Base-by-base conservation (phyloP, 1,140 invertebrate species). In the Pteromalus puparum region DNA sequence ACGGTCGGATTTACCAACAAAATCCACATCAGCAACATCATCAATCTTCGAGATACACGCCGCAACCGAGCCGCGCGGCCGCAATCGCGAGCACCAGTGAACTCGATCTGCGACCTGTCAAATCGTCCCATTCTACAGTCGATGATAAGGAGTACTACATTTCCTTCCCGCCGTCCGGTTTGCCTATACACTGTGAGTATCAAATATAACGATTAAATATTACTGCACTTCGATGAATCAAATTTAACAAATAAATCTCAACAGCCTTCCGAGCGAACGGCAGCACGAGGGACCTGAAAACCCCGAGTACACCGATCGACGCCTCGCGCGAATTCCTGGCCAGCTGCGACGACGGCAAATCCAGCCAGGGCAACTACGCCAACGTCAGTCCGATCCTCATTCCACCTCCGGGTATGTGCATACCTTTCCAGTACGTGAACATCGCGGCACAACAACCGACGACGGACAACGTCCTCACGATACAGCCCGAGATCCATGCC, bases 161-260 rank as follows among this genome's bases (percentile, higher is more conserved):
- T 76, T 90, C 93, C 1, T 94, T 94, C 87, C 93, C 94, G 53
- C 92, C 93, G 5, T 94, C 93, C 6, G 94, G 94, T 82, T 87
- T 93, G 82, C 92, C 94, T 9, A 87, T 93, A 74, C 88, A 92
- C 86, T 89, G 94, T 94, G 88, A 91, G 90, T 73, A 42, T 42
- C 10, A 65, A 65, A 65, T 21, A 65, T 1, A 15, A 18, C 9
- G 61, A 7, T 65, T 18, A 65, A 65, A n/a, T 5, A 34, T 65
- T 65, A 65, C 21, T n/a, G 61, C 61, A n/a, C 61, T 65, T n/a
- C 18, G 13, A 65, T 1, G 1, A 65, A 21, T 15, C 0, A 65
- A 65, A 65, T n/a, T 65, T 65, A 65, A 65, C 7, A 18, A 15
- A 21, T 65, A 65, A 65, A 18, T 12, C 61, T 72, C 2, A 5